Conservation (phyloP, 2,797 vertebrate species). For the Saxicola maurus region DNA sequence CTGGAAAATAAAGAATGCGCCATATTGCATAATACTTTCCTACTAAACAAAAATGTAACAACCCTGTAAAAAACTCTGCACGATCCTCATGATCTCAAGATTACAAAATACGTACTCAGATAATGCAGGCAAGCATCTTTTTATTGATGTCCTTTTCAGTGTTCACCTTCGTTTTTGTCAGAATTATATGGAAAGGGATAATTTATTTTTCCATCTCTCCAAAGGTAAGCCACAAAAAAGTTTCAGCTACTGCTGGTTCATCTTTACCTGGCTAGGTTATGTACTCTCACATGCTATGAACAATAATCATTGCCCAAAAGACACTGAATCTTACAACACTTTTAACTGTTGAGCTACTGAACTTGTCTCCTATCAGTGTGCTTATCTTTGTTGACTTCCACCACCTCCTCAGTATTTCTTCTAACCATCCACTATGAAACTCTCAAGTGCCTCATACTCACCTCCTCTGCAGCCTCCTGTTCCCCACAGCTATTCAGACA, state of each 20-base stretch:
- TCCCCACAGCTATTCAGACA: not conserved
- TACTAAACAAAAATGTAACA: not conserved
- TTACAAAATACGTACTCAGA: not conserved
- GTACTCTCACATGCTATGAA: not conserved
- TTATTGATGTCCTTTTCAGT: not conserved
- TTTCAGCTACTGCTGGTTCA: not conserved
- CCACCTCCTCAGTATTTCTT: not conserved
- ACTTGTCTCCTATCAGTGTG: not conserved
- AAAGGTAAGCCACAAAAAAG: not conserved
- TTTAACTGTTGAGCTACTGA: not conserved
- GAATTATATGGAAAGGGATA: not conserved
- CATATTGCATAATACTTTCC: not conserved
- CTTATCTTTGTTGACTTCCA: not conserved
- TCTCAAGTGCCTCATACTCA: not conserved
- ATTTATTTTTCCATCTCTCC: not conserved
- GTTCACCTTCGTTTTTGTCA: not conserved
- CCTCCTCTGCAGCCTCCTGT: not conserved
- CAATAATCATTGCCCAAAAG: not conserved
- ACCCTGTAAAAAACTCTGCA: not conserved
- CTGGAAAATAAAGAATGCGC: not conserved
- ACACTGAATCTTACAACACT: not conserved
- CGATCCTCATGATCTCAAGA: not conserved
- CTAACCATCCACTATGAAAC: not conserved
- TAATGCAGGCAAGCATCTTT: not conserved
- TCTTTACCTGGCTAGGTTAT: not conserved